Conservation (phyloP, 2,113 vertebrate species). For the Ictalurus punctatus region DNA sequence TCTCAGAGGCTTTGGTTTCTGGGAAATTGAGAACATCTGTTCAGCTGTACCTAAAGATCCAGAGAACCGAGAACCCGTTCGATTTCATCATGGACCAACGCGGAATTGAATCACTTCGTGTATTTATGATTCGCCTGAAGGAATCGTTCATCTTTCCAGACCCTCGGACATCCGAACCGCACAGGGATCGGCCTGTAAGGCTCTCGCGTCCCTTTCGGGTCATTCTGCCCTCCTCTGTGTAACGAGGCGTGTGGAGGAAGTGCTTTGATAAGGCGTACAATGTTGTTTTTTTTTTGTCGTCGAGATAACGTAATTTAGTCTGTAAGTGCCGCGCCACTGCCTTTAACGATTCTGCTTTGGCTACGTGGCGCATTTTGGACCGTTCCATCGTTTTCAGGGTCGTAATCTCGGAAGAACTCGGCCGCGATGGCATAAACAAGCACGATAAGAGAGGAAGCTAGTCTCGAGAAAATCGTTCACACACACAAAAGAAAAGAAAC, state of each 20-base stretch:
- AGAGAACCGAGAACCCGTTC: background rate
- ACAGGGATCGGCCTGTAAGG: background rate
- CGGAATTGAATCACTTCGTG: background rate
- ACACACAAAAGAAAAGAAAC: background rate
- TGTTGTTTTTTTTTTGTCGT: conserved; percentile 2
- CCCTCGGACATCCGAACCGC: conserved; percentile 22
- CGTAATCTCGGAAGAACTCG: background rate
- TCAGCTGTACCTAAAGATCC: background rate
- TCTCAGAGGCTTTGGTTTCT: conserved; percentile 25
- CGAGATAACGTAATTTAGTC: background rate
- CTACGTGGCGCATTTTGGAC: background rate
- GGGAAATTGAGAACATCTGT: conserved; percentile 47
- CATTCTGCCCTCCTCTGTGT: background rate
- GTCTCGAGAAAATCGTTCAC: background rate
- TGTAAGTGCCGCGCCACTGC: too few species aligned
- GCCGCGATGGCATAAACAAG: background rate
- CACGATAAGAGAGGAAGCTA: background rate
- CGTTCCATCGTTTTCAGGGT: background rate
- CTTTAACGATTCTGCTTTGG: background rate
- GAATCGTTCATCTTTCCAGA: background rate
- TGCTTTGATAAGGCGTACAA: conserved; percentile 11
- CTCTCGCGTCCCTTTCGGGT: background rate
- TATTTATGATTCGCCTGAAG: background rate
- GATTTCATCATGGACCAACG: background rate
- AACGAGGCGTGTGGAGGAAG: conserved; percentile 17